phyloP scores from a whole-genome alignment of 2,113 vertebrate species.

The Crotophaga sulcirostris region DNA sequence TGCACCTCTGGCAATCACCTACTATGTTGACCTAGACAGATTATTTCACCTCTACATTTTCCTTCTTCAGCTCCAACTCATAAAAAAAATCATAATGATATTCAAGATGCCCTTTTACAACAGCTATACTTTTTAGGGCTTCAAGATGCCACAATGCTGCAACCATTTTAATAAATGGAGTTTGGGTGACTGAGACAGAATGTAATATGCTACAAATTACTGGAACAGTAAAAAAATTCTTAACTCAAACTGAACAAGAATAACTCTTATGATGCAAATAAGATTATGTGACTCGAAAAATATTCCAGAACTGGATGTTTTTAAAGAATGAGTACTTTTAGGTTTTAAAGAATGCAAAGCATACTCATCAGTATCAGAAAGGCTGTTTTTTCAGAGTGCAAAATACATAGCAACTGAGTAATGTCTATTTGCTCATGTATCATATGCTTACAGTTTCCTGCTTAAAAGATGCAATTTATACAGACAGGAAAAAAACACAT shows the following conservation, averaged over 20 bases:
- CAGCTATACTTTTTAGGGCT: neutral
- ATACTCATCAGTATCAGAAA: neutral
- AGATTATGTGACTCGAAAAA: neutral
- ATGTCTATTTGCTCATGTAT: slow-evolving; percentile 18
- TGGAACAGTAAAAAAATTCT: neutral
- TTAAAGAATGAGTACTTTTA: neutral
- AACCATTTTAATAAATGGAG: neutral
- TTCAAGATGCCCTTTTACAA: neutral
- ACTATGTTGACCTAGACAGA: neutral
- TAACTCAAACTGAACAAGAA: neutral
- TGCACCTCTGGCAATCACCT: neutral
- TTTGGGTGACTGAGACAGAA: neutral
- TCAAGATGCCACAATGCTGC: neutral
- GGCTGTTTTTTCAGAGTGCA: neutral
- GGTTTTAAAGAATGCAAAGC: neutral
- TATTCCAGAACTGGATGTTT: neutral
- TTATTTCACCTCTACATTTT: neutral
- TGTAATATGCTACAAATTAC: neutral
- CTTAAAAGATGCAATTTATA: neutral
- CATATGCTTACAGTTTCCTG: neutral
- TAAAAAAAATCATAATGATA: neutral
- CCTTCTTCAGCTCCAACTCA: neutral
- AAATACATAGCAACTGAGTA: neutral
- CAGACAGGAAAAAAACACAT: neutral
- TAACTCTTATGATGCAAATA: neutral